A percentile compares a stretch with the other conserved stretches of the same genome.
phyloP scores from a whole-genome alignment of 37 sponge, comb jelly and placozoan species.

The Corticium candelabrum region DNA sequence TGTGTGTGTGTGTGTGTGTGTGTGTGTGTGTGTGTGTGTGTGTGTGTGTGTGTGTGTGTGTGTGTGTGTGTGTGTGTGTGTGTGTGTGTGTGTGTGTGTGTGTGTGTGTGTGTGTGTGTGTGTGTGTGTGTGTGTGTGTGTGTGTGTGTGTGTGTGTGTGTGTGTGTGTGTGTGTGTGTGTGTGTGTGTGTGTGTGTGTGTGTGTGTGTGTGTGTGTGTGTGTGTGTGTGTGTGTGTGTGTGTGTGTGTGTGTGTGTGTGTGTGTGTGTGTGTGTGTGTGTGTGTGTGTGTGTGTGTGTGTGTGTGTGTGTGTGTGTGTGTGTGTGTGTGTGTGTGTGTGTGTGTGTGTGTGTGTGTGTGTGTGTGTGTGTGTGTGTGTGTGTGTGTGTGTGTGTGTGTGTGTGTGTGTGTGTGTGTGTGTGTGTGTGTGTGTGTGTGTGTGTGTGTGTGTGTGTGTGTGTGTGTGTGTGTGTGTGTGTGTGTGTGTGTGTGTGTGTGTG shows the following conservation, averaged over 20 bases:
- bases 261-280: slow-evolving; percentile 5
- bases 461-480: background rate
- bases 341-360: slow-evolving; percentile 5
- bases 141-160: slow-evolving; percentile 5
- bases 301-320: slow-evolving; percentile 5
- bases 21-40: slow-evolving; percentile 5
- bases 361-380: background rate
- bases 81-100: slow-evolving; percentile 5
- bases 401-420: slow-evolving; percentile 11
- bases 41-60: slow-evolving; percentile 5
- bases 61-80: slow-evolving; percentile 5
- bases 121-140: slow-evolving; percentile 5
- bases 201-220: slow-evolving; percentile 5
- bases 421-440: background rate
- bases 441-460: slow-evolving; percentile 14
- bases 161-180: slow-evolving; percentile 5
- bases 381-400: background rate
- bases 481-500: slow-evolving; percentile 13
- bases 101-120: slow-evolving; percentile 5
- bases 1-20: slow-evolving; percentile 5
- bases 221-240: slow-evolving; percentile 5
- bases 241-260: slow-evolving; percentile 5
- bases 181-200: slow-evolving; percentile 5
- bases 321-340: slow-evolving; percentile 5
- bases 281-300: slow-evolving; percentile 5